Evolutionary conservation across 2,888 invertebrate species (phyloP).

Genomic region (Zeuzera pyrina): DNA sequence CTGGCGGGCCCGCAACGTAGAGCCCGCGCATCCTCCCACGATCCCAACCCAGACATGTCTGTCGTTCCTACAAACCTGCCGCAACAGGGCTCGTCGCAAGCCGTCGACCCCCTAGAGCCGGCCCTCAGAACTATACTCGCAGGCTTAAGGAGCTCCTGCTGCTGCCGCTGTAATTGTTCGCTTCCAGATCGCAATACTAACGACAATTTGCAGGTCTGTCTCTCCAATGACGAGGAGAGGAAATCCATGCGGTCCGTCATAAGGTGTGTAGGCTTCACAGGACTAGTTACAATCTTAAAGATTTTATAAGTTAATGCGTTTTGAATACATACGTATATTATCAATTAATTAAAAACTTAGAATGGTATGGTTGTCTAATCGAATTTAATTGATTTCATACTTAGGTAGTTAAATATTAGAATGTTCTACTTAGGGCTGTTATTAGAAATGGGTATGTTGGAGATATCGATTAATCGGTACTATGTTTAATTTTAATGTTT

Average conservation of each 20-base stretch:
- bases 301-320: not conserved
- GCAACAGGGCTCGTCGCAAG: constrained; percentile 29
- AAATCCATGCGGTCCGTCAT: constrained; percentile 77
- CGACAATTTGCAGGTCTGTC: constrained; percentile 71
- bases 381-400: constrained; percentile 29
- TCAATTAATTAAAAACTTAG: constrained; percentile 19
- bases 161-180: constrained; percentile 61
- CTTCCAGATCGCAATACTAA: constrained; percentile 38
- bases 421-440: no score
- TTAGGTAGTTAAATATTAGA: constrained; percentile 20
- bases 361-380: no score
- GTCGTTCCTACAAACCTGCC: constrained; percentile 18
- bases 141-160: constrained; percentile 51
- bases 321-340: constrained; percentile 7
- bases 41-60: constrained; percentile 33
- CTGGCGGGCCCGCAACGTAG: constrained; percentile 49
- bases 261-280: constrained; percentile 65
- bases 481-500: constrained; percentile 43
- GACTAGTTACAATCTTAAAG: not conserved
- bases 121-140: constrained; percentile 52
- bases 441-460: no score
- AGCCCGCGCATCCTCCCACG: constrained; percentile 52
- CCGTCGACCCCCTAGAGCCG: constrained; percentile 61
- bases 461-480: no score
- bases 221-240: constrained; percentile 63